Evolutionary conservation across 1,140 invertebrate genomes (phyloP).

Genomic region (Acyrthosiphon pisum): DNA sequence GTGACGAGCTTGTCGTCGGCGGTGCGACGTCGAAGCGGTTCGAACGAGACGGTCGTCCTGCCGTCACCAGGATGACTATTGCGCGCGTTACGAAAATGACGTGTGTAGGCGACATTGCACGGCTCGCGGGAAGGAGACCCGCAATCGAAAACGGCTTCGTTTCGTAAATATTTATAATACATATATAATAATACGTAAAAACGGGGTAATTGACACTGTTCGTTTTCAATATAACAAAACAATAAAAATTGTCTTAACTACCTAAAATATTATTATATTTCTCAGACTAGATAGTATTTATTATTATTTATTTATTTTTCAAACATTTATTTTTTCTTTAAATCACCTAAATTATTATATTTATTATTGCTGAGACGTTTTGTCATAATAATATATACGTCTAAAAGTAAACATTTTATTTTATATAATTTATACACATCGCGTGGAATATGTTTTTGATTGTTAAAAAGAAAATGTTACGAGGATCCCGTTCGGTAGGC

Average conservation of each 20-base stretch:
- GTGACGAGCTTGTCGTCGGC: no score
- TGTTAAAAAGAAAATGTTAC: constrained; percentile 34
- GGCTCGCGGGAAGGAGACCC: neutral
- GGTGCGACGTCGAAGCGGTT: neutral
- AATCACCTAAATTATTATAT: constrained; percentile 48
- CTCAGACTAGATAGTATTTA: constrained; percentile 54
- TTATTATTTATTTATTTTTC: constrained; percentile 1
- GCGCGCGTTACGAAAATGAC: no score
- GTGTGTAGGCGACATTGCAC: no score
- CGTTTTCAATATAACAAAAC: constrained; percentile 49
- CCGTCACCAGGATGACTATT: no score
- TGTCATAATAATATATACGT: neutral
- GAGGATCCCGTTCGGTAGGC: constrained; percentile 29
- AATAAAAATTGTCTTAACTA: constrained; percentile 54
- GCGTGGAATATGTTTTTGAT: constrained; percentile 42
- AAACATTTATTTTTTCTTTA: neutral
- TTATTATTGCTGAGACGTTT: constrained; percentile 56
- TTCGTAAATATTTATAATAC: neutral
- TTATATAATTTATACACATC: constrained; percentile 21
- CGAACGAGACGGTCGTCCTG: neutral
- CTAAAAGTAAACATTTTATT: constrained; percentile 44
- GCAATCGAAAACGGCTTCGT: neutral
- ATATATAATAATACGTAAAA: constrained; percentile 36
- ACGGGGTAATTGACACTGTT: constrained; percentile 57
- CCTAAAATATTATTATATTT: constrained; percentile 50